These are phyloP conservation scores for Lipophrys pholis DNA, from an alignment of 2,113 vertebrate species.

Conservation along the genomic window DNA sequence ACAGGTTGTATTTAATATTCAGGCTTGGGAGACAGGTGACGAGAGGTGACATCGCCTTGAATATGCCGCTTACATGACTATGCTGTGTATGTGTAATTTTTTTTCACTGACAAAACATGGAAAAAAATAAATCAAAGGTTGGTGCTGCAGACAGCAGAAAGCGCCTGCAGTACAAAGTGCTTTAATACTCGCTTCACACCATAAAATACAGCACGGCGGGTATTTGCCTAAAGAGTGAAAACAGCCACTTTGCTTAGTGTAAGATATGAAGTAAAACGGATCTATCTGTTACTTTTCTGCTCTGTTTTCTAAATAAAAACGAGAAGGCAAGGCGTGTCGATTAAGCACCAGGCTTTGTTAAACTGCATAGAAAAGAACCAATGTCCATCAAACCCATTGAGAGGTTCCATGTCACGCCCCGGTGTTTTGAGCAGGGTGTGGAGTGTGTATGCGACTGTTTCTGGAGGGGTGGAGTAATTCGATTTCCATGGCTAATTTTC, in stretches of 20 bases:
- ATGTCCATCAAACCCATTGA: constrained; percentile 63
- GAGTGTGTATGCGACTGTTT: constrained; percentile 44
- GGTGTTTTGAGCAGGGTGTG: constrained; percentile 58
- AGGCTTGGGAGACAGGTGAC: constrained; percentile 71
- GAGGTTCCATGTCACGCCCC: constrained; percentile 69
- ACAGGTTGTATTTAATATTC: constrained; percentile 81
- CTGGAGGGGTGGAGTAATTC: constrained; percentile 72
- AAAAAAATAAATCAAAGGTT: constrained; percentile 71
- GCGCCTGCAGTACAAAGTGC: constrained; percentile 56
- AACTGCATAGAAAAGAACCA: constrained; percentile 59
- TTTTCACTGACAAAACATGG: constrained; percentile 61
- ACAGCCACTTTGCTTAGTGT: constrained; percentile 33
- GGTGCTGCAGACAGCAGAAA: constrained; percentile 52
- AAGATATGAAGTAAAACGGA: constrained; percentile 34
- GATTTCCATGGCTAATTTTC: constrained; percentile 76
- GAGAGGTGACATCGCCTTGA: constrained; percentile 65
- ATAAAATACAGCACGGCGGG: constrained; percentile 53
- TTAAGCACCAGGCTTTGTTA: constrained; percentile 51
- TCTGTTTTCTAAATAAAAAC: constrained; percentile 31
- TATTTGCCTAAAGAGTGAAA: constrained; percentile 57
- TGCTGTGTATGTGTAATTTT: constrained; percentile 37
- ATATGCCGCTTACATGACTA: constrained; percentile 63
- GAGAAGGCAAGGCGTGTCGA: constrained; percentile 6
- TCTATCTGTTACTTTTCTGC: constrained; percentile 10
- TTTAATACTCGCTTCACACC: constrained; percentile 53